Conservation (phyloP, 2,113 vertebrate species). For the Larimichthys polyactis region DNA sequence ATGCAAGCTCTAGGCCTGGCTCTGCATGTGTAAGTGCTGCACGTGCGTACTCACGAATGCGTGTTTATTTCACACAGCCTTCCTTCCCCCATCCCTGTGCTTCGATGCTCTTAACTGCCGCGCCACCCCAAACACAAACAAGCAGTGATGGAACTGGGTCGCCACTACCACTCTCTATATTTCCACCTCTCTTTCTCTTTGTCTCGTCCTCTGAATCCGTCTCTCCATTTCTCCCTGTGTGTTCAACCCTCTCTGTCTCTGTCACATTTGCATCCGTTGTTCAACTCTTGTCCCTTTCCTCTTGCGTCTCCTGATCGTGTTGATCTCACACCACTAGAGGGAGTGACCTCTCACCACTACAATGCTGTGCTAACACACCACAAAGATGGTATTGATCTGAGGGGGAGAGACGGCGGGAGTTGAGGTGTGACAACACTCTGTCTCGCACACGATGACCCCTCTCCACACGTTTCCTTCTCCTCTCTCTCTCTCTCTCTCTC, state of each 20-base stretch:
- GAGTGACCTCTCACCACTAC: slow-evolving; percentile 61
- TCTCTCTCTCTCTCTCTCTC: slow-evolving; percentile 35
- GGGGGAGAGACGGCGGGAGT: slow-evolving; percentile 31
- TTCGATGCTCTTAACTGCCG: slow-evolving; percentile 69
- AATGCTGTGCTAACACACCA: slow-evolving; percentile 50
- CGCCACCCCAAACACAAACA: slow-evolving; percentile 77
- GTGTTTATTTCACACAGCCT: slow-evolving; percentile 56
- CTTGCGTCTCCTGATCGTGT: background rate
- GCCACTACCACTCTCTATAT: slow-evolving; percentile 60
- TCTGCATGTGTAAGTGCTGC: slow-evolving; percentile 16
- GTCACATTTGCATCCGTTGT: background rate
- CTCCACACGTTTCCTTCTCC: slow-evolving; percentile 36
- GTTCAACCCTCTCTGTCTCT: slow-evolving; percentile 7
- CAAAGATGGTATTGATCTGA: slow-evolving; percentile 72
- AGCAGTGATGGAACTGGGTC: slow-evolving; percentile 84
- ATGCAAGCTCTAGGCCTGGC: background rate
- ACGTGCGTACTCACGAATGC: slow-evolving; percentile 38
- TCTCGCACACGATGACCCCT: slow-evolving; percentile 56
- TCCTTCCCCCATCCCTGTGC: slow-evolving; percentile 34
- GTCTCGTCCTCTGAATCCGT: background rate
- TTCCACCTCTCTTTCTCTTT: slow-evolving; percentile 53
- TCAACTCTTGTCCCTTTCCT: background rate
- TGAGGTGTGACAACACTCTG: slow-evolving; percentile 63
- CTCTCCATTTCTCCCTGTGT: slow-evolving; percentile 21
- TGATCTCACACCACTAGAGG: slow-evolving; percentile 66